Evolutionary conservation across 2,113 vertebrate species (phyloP).

Genomic region (Myiagra hebetior): DNA sequence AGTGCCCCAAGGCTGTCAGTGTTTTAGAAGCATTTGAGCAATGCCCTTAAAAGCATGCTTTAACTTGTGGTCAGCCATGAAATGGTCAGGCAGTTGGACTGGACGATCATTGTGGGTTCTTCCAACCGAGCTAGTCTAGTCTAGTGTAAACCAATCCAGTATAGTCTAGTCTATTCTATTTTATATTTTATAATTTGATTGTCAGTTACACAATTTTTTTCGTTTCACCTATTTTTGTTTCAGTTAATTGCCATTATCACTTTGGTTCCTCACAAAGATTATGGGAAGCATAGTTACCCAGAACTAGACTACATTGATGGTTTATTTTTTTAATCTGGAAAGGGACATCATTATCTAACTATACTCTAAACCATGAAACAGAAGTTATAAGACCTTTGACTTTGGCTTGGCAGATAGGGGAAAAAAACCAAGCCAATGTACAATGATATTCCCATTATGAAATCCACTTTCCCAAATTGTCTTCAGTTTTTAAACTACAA

Average conservation of each 20-base stretch:
- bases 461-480: background rate
- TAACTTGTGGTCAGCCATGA: background rate
- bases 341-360: background rate
- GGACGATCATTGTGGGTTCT: background rate
- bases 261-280: background rate
- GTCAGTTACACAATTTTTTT: background rate
- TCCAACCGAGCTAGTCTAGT: background rate
- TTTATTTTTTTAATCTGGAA: background rate
- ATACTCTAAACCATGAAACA: background rate
- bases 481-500: background rate
- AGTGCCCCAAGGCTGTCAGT: background rate
- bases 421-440: background rate
- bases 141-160: background rate
- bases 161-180: background rate
- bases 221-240: background rate
- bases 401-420: background rate
- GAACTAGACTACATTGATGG: background rate
- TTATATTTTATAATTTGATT: background rate
- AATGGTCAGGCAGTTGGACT: background rate
- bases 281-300: background rate
- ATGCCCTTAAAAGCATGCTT: background rate
- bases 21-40: background rate
- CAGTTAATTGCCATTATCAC: background rate
- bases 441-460: background rate
- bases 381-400: background rate